A percentile compares a stretch with the other conserved stretches of the same genome.
These are phyloP conservation scores for Tachysurus vachellii DNA, from an alignment of 2,113 vertebrate species.

Conservation along the genomic window DNA sequence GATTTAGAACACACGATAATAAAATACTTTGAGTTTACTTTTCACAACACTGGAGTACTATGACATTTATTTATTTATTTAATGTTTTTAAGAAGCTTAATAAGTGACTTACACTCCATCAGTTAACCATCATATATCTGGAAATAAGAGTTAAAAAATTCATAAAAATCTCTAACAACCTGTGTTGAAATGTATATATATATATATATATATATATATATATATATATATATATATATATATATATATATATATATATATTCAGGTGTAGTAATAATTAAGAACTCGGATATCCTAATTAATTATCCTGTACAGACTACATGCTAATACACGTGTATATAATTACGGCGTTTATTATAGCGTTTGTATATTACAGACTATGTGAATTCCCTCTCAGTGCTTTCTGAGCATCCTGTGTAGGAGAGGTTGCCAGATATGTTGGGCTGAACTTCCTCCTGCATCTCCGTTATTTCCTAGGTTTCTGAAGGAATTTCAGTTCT, in stretches of 20 bases:
- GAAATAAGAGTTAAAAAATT: background rate
- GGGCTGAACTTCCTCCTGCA: conserved; percentile 59
- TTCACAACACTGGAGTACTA: background rate
- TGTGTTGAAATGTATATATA: background rate
- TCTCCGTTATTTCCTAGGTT: conserved; percentile 60
- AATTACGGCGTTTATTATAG: background rate
- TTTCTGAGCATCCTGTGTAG: conserved; percentile 44
- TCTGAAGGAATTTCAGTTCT: conserved; percentile 44
- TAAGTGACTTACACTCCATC: background rate
- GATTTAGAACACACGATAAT: background rate
- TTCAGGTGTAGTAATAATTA: background rate
- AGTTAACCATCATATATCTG: background rate
- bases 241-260: too few relatives aligned
- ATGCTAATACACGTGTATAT: background rate
- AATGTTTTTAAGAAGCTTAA: too few relatives aligned
- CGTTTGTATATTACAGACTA: background rate
- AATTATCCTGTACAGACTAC: background rate
- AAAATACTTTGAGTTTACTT: background rate
- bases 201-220: too few relatives aligned
- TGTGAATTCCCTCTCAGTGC: background rate
- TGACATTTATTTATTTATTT: background rate
- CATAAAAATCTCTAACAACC: background rate
- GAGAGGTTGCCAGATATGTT: conserved; percentile 64
- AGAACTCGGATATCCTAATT: background rate
- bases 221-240: too few relatives aligned